Evolutionary conservation across 2,888 invertebrate genomes (phyloP).

Genomic region (Sepiola atlantica): DNA sequence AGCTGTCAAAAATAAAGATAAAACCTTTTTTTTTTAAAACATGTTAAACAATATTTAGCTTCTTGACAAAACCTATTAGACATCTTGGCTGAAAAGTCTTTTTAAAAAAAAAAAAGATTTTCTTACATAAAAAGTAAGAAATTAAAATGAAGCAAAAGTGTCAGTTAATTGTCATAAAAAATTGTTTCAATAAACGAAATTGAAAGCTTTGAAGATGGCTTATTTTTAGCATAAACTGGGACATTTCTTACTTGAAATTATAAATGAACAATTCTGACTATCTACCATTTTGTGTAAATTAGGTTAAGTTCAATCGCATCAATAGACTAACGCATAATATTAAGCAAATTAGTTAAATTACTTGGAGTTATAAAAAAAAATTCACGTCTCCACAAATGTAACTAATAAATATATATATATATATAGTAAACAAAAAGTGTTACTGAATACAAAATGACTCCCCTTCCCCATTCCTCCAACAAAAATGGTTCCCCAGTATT

Average conservation of each 20-base stretch:
- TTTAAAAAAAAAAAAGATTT: conserved; percentile 8
- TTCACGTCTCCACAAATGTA: no score
- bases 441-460: neutral
- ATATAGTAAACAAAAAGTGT: no score
- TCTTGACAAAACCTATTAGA: neutral
- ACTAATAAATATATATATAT: no score
- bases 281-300: neutral
- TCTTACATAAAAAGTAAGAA: neutral
- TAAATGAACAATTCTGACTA: neutral
- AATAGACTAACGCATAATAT: neutral
- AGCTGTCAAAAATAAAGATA: neutral
- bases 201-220: neutral
- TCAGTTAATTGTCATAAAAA: neutral
- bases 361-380: neutral
- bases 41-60: neutral
- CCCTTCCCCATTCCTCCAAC: neutral
- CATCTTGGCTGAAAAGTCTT: neutral
- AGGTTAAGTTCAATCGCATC: neutral
- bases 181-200: neutral
- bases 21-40: neutral
- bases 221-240: neutral
- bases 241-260: neutral
- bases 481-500: no score
- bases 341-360: neutral
- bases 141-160: neutral